Evolutionary conservation across 2,797 vertebrate genomes (phyloP).

Genomic region (Syngnathus acus): DNA sequence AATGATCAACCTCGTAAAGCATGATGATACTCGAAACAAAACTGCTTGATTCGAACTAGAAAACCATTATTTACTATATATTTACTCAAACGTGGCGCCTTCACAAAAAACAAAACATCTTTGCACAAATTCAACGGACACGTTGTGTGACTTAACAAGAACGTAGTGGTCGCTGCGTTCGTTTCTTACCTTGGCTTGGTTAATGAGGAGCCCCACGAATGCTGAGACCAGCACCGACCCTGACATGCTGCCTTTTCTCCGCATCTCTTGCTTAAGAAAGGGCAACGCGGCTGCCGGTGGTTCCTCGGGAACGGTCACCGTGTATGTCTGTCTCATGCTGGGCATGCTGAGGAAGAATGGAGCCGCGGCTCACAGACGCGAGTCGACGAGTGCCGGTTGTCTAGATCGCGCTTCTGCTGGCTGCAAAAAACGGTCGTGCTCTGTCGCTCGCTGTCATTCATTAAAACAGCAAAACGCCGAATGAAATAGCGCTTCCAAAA

Average conservation of each 20-base stretch:
- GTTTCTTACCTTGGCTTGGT: slow-evolving; percentile 85
- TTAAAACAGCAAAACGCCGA: slow-evolving; percentile 17
- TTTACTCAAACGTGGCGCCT: background rate
- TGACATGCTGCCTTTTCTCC: slow-evolving; percentile 75
- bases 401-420: slow-evolving; percentile 1
- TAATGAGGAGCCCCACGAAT: slow-evolving; percentile 87
- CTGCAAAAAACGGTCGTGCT: too few relatives aligned
- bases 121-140: background rate
- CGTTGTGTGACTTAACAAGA: background rate
- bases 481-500: background rate
- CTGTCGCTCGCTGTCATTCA: slow-evolving; percentile 18
- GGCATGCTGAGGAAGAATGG: slow-evolving; percentile 45
- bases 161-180: background rate
- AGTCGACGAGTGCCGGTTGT: slow-evolving; percentile 1
- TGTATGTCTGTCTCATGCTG: slow-evolving; percentile 84
- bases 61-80: background rate
- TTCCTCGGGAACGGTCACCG: slow-evolving; percentile 84
- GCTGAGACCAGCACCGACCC: slow-evolving; percentile 83
- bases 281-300: slow-evolving; percentile 73
- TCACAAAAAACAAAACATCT: background rate
- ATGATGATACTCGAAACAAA: background rate
- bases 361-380: background rate
- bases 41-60: background rate
- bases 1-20: background rate
- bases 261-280: slow-evolving; percentile 73